Base-by-base conservation (phyloP, 2,113 vertebrate species). In the Cryptomyrus ogoouensis region DNA sequence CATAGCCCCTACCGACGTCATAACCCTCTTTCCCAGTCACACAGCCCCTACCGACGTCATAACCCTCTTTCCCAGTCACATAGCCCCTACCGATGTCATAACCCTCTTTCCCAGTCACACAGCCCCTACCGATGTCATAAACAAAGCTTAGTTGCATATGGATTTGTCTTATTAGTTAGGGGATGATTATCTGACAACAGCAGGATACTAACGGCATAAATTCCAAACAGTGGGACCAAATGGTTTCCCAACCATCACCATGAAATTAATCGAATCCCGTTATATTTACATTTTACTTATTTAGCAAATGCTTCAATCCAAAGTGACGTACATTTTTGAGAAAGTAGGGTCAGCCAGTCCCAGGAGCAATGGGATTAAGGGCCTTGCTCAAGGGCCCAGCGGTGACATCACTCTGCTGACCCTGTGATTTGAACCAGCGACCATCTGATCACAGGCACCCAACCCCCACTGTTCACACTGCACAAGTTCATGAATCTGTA, bases 111-210 rank as follows among this genome's bases (percentile, higher is more conserved):
- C 13, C 50, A 52, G 50, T 15, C 0, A 52, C 50, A 52, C 15
- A 52, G 50, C 13, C 50, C 92, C 94, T 94, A 19, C 94, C 94
- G 50, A 94, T 92, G 77, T 94, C 91, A 70, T 95, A 95, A 1
- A 31, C 90, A 89, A 94, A 94, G 31, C 94, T 94, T 15, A 93
- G 89, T 50, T 95, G 92, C 70, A 91, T 92, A 31, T 93, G 93
- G 92, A 95, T 92, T 88, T 49, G 93, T 39, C 66, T 85, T 80
- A 95, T 92, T 19, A 93, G 50, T 62, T 89, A 94, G 88, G 94
- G 94, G 85, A 94, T 92, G 89, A 95, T 1, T 15, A 94, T 87
- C 94, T 95, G 89, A 91, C 91, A 94, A 50, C 5, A 56, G 86
- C 7, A 83, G 10, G 15, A 77, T 35, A 87, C 8, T 42, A 39